phyloP scores from a whole-genome alignment of 2,888 invertebrate genomes.

The Slavum lentiscoides region DNA sequence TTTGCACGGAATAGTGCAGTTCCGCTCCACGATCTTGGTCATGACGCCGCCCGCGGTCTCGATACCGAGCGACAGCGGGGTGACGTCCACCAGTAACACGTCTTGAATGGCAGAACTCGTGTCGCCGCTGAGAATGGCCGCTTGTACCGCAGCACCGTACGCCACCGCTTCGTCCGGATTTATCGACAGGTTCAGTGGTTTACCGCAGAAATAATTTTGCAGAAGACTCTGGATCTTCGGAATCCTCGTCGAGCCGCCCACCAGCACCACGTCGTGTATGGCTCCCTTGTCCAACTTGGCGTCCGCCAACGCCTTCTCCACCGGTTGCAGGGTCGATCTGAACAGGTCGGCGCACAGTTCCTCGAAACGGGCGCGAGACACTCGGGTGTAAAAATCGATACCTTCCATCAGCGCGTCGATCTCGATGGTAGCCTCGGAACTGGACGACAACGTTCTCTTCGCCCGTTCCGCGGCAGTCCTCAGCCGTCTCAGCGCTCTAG shows the following conservation, averaged over 20 bases:
- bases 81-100: constrained; percentile 70
- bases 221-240: constrained; percentile 76
- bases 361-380: constrained; percentile 76
- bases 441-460: constrained; percentile 63
- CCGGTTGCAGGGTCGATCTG: constrained; percentile 73
- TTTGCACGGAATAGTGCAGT: constrained; percentile 66
- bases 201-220: constrained; percentile 70
- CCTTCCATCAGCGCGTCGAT: constrained; percentile 64
- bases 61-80: constrained; percentile 71
- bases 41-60: constrained; percentile 81
- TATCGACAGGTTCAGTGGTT: constrained; percentile 73
- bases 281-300: constrained; percentile 76
- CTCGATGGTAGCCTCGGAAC: constrained; percentile 63
- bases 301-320: constrained; percentile 76
- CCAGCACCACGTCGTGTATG: constrained; percentile 78
- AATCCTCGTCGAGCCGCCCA: constrained; percentile 79
- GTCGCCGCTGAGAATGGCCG: constrained; percentile 69
- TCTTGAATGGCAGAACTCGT: constrained; percentile 70
- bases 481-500: constrained; percentile 62
- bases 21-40: constrained; percentile 62
- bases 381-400: constrained; percentile 67
- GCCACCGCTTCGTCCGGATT: constrained; percentile 83
- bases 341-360: constrained; percentile 74
- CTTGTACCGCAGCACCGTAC: constrained; percentile 76
- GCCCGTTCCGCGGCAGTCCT: constrained; percentile 64